Evolutionary conservation across 53 echinoderm and acorn worm genomes (phyloP).

Genomic region (Astropecten irregularis): DNA sequence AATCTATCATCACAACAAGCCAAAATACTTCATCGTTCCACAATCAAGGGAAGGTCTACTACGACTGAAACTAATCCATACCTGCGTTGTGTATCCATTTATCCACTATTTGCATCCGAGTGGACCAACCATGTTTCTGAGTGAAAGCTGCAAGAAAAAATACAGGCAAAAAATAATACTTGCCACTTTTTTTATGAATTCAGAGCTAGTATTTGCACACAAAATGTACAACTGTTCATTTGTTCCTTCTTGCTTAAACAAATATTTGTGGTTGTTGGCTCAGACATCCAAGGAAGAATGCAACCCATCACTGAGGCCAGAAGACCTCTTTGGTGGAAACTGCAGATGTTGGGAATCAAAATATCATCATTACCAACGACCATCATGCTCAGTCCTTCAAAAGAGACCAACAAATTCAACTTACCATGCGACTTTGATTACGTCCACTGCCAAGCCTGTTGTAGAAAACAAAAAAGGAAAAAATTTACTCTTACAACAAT

Average conservation of each 20-base stretch:
- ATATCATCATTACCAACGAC: neutral
- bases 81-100: no score
- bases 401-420: neutral
- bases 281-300: conserved; percentile 50
- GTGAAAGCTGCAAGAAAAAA: no score
- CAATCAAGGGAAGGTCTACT: no score
- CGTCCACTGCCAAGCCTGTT: no score
- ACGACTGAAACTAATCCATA: no score
- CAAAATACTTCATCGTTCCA: no score
- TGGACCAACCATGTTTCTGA: no score
- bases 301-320: conserved; percentile 25
- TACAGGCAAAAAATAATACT: no score
- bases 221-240: neutral
- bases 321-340: conserved; percentile 43
- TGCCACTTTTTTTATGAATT: no score
- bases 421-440: neutral
- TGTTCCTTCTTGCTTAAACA: no score
- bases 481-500: neutral
- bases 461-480: neutral
- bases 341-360: conserved; percentile 18
- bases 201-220: no score
- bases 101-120: no score
- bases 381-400: neutral
- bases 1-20: conserved; percentile 54
- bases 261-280: neutral